Evolutionary conservation across 2,888 invertebrate genomes (phyloP).

Genomic region (Drosophila tanythrix): DNA sequence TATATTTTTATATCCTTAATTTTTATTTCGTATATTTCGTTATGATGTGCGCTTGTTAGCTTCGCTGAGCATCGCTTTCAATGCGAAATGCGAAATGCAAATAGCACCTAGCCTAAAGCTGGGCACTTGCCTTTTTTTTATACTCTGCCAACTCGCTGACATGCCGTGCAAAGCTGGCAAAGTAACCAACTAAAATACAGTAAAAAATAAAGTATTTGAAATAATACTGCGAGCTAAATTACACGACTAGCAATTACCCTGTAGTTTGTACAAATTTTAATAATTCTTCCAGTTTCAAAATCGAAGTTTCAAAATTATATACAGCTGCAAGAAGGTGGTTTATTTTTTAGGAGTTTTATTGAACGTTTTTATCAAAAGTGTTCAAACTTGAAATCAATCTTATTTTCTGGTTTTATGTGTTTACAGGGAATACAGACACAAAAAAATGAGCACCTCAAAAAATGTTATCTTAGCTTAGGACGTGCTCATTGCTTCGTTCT

Average conservation of each 20-base stretch:
- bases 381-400: not conserved
- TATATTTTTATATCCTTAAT: constrained; percentile 42
- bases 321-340: not conserved
- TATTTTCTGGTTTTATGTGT: not conserved
- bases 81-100: constrained; percentile 67
- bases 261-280: too few relatives aligned
- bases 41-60: constrained; percentile 74
- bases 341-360: not conserved
- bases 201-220: constrained; percentile 21
- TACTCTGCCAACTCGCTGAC: constrained; percentile 20
- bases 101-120: constrained; percentile 71
- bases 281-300: not conserved
- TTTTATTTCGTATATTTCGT: constrained; percentile 59
- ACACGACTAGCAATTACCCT: not conserved
- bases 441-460: constrained; percentile 60
- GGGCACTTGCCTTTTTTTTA: constrained; percentile 65
- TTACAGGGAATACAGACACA: constrained; percentile 17
- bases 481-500: constrained; percentile 55
- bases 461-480: constrained; percentile 64
- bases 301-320: not conserved
- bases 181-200: constrained; percentile 49
- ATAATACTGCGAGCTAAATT: not conserved
- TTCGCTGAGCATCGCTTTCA: constrained; percentile 62
- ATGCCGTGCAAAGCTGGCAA: constrained; percentile 23
- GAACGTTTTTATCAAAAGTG: not conserved